phyloP scores from a whole-genome alignment of 1,140 invertebrate genomes.

The Reticulitermes speratus region DNA sequence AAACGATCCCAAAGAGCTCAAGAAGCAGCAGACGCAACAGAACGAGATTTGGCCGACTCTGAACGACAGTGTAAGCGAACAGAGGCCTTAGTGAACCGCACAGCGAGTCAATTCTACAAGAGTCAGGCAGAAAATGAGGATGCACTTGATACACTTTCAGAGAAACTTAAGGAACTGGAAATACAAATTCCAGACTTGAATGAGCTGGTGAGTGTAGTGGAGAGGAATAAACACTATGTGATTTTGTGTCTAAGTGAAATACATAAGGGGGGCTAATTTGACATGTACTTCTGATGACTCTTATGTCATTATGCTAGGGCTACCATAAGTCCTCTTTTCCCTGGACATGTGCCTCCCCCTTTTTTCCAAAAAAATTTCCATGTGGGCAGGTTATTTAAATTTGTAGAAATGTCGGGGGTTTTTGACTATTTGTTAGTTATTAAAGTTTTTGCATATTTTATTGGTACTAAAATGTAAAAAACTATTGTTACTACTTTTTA shows the following conservation, averaged over 20 bases:
- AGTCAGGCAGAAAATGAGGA: constrained; percentile 69
- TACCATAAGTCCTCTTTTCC: too few species aligned
- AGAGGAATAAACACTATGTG: neutral
- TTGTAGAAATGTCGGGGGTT: too few species aligned
- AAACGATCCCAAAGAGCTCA: constrained; percentile 66
- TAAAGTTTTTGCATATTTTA: too few species aligned
- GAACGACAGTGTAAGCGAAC: constrained; percentile 80
- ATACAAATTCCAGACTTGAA: constrained; percentile 81
- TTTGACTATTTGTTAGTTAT: too few species aligned
- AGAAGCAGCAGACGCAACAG: constrained; percentile 56
- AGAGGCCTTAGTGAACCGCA: constrained; percentile 73
- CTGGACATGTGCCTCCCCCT: too few species aligned
- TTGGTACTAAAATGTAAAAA: too few species aligned
- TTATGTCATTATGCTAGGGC: too few species aligned
- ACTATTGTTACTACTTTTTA: too few species aligned
- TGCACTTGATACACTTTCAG: constrained; percentile 62
- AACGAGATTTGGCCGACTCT: constrained; percentile 64
- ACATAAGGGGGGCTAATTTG: neutral
- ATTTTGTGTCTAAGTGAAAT: too few species aligned
- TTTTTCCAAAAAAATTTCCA: too few species aligned
- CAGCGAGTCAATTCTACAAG: constrained; percentile 66
- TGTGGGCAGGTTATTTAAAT: too few species aligned
- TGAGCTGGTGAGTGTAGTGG: constrained; percentile 52
- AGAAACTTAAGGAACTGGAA: constrained; percentile 66
- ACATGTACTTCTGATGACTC: neutral